Conservation (phyloP, 2,113 vertebrate species). For the Porphyrio hochstetteri region DNA sequence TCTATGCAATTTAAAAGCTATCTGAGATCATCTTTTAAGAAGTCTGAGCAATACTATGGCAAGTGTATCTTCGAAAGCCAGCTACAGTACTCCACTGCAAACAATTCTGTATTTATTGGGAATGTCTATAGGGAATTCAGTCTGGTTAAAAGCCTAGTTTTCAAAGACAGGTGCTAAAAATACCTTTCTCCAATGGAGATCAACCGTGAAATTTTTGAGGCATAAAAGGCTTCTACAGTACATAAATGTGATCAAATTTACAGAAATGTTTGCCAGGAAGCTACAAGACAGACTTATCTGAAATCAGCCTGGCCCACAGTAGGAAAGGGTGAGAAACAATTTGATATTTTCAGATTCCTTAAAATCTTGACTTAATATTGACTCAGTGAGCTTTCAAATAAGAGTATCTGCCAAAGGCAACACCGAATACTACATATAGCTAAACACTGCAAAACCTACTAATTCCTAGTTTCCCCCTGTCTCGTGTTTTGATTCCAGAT, state of each 20-base stretch:
- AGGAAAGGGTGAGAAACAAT: background rate
- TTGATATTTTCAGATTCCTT: conserved; percentile 30
- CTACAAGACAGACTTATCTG: background rate
- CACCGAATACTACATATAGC: background rate
- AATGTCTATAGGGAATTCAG: background rate
- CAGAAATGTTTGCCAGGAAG: background rate
- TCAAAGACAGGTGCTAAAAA: background rate
- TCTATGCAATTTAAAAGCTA: background rate
- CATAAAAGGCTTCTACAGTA: background rate
- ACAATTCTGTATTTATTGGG: background rate
- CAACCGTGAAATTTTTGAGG: background rate
- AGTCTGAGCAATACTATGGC: background rate
- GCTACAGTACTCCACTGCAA: background rate
- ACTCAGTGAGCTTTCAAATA: conserved; percentile 15
- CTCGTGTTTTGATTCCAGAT: conserved; percentile 20
- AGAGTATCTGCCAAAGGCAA: conserved; percentile 40
- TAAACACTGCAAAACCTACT: conserved; percentile 42
- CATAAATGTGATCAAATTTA: background rate
- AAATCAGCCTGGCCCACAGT: background rate
- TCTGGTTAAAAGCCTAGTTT: background rate
- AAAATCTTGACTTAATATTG: conserved; percentile 28
- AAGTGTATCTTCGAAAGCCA: background rate
- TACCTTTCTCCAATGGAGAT: background rate
- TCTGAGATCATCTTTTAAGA: background rate
- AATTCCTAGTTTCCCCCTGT: background rate